Evolutionary conservation across 2,113 vertebrate genomes (phyloP).

Genomic region (Aphyosemion australe): DNA sequence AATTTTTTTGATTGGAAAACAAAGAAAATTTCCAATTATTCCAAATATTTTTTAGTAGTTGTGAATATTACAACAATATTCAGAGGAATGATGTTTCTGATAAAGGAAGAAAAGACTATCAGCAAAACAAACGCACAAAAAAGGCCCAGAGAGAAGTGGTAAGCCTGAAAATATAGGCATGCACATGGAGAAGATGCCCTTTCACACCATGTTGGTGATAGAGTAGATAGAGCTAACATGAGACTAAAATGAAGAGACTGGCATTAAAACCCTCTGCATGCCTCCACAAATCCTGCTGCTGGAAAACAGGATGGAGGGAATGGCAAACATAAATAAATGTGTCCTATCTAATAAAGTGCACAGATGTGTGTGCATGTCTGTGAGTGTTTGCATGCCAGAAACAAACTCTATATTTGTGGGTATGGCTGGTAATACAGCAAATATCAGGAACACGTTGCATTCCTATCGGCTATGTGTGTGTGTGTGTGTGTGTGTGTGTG

Average conservation of each 20-base stretch:
- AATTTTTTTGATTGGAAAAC: no score
- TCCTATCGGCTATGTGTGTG: no score
- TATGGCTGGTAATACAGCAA: background rate
- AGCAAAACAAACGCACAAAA: background rate
- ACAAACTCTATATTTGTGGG: no score
- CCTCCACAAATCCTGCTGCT: conserved; percentile 49
- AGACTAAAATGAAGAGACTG: conserved; percentile 33
- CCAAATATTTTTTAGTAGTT: no score
- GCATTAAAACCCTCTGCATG: conserved; percentile 47
- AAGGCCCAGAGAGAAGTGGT: conserved; percentile 7
- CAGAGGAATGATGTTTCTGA: no score
- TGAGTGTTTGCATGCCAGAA: no score
- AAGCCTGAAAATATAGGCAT: conserved; percentile 30
- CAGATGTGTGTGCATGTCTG: background rate
- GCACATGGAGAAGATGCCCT: conserved; percentile 38
- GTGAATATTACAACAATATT: no score
- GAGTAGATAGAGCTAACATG: conserved; percentile 37
- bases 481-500: no score
- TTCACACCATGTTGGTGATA: conserved; percentile 29
- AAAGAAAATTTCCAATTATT: no score
- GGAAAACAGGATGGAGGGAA: conserved; percentile 50
- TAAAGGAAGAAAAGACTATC: no score
- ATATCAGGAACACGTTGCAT: no score
- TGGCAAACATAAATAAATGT: conserved; percentile 50
- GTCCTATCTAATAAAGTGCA: conserved; percentile 25